A percentile compares a stretch with the other conserved stretches of the same genome.
Conservation (phyloP, 2,113 vertebrate species). For the Pogona vitticeps region DNA sequence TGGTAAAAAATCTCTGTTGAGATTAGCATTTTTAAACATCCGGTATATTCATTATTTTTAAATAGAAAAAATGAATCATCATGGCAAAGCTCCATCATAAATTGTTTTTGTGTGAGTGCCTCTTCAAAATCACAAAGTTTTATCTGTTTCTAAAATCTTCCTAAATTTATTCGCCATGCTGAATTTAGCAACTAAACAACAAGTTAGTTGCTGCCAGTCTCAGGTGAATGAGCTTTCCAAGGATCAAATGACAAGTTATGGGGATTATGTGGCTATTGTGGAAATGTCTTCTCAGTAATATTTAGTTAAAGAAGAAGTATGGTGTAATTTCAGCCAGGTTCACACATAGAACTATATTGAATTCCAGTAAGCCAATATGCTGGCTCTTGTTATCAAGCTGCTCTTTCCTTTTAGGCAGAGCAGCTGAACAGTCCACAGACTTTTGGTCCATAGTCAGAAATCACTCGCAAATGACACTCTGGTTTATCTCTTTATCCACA, state of each 20-base stretch:
- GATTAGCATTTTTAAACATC: background rate
- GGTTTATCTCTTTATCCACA: background rate
- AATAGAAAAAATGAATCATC: background rate
- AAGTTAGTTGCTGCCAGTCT: background rate
- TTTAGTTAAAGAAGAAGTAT: background rate
- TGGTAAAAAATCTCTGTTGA: background rate
- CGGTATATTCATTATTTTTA: background rate
- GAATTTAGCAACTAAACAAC: conserved; percentile 30
- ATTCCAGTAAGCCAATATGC: background rate
- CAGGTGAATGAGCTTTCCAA: conserved; percentile 27
- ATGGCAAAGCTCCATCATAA: background rate
- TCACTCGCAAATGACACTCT: background rate
- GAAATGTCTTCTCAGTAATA: background rate
- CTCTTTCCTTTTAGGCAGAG: background rate
- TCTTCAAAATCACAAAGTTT: conserved; percentile 52
- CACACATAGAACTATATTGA: background rate
- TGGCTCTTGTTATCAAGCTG: background rate
- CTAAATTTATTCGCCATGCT: background rate
- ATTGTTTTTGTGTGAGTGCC: conserved; percentile 1
- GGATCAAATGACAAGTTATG: background rate
- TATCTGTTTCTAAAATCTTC: conserved; percentile 2
- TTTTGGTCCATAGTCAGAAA: background rate
- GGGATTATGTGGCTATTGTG: background rate
- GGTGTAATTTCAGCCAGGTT: background rate
- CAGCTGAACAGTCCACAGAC: background rate